Base-by-base conservation (phyloP, 2,113 vertebrate genomes). In the Syngnathoides biaculeatus region DNA sequence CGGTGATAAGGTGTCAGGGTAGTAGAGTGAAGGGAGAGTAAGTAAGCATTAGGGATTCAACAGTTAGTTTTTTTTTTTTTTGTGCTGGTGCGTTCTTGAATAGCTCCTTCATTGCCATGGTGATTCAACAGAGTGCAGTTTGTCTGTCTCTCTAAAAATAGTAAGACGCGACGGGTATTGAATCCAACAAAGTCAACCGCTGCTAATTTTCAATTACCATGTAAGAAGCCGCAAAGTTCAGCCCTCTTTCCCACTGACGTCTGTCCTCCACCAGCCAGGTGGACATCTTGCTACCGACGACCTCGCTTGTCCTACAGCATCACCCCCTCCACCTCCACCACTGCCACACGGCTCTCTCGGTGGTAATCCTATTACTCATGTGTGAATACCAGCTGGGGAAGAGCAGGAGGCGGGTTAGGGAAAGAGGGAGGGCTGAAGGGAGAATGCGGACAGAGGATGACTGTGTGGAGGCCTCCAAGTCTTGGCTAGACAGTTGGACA, bases 281-380 rank as follows among this genome's bases (percentile, higher is more conserved):
- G 80, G 56, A 75, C 67, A 38, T 53, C 45, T 71, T 40, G 15
- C 50, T 63, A 77, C 66, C n/a, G 48, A 47, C 67, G 65, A 24
- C 71, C 76, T 83, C 73, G 40, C 78, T 88, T 78, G 79, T 87
- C 76, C 85, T 83, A 80, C 74, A 75, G 65, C 64, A 53, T 78
- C 75, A 61, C 64, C 57, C 77, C 72, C 67, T 63, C 26, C 62
- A 78, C 63, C 58, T 67, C 74, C 68, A 69, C 73, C 27, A 35
- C 64, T 38, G 15, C 27, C 85, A 79, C 76, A 68, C 79, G 68
- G 78, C 73, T 68, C 84, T 90, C 66, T 72, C 86, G 89, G 90
- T 87, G 89, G 89, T 92, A 92, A 92, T 92, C 92, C 89, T 88
- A 92, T 92, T 92, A 91, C 90, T 91, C 89, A 89, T 91, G 88